Percentiles rank a stretch among this genome's conserved stretches.
These are phyloP conservation scores for Meda fulgida DNA, from an alignment of 2,797 vertebrate species.

Conservation along the genomic window DNA sequence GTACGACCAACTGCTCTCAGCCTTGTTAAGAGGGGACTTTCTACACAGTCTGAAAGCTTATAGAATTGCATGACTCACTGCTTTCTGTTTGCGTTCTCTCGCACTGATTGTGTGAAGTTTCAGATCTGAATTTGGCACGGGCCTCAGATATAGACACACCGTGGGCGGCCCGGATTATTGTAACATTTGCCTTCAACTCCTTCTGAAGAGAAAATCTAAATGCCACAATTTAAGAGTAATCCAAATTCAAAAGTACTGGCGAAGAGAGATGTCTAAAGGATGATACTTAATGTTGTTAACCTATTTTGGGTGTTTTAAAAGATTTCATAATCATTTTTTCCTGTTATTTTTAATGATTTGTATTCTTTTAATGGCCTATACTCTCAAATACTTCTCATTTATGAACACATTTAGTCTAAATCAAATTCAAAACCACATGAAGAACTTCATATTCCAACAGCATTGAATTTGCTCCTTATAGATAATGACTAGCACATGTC, in stretches of 20 bases:
- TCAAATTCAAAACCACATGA: not conserved
- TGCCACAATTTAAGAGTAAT: slow-evolving; percentile 32
- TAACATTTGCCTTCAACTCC: slow-evolving; percentile 45
- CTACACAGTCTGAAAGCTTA: slow-evolving; percentile 35
- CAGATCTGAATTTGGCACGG: slow-evolving; percentile 49
- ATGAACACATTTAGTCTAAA: not conserved
- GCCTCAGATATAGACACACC: slow-evolving; percentile 57
- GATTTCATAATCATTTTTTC: not conserved
- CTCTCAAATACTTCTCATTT: not conserved
- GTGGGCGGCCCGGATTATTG: slow-evolving; percentile 44
- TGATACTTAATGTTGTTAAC: not conserved
- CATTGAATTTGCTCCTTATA: too few relatives aligned
- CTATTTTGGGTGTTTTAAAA: not conserved
- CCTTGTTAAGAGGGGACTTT: slow-evolving; percentile 39
- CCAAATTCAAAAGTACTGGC: not conserved
- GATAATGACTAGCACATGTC: too few relatives aligned
- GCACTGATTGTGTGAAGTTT: slow-evolving; percentile 59
- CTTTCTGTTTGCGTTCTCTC: slow-evolving; percentile 40
- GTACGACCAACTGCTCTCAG: slow-evolving; percentile 7
- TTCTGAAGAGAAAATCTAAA: slow-evolving; percentile 24
- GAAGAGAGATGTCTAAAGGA: not conserved
- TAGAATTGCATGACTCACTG: slow-evolving; percentile 39
- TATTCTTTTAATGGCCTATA: not conserved
- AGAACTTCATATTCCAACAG: too few relatives aligned
- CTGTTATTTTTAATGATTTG: not conserved